phyloP scores from a whole-genome alignment of 2,888 invertebrate genomes.

The Athripsodes cinereus region DNA sequence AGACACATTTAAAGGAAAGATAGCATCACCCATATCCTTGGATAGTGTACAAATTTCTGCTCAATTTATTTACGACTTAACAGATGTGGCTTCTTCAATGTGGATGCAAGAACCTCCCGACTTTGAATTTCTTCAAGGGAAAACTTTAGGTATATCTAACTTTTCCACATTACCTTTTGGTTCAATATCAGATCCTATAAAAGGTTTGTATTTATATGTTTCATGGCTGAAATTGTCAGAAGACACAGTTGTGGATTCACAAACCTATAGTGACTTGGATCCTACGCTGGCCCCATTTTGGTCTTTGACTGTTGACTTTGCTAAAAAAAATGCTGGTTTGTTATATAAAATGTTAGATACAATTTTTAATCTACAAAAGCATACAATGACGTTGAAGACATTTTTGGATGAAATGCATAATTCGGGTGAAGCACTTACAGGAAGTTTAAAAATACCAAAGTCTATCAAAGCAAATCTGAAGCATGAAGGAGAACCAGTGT shows the following conservation, averaged over 20 bases:
- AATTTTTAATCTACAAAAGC: slow-evolving; percentile 60
- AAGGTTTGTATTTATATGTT: slow-evolving; percentile 68
- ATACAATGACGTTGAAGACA: slow-evolving; percentile 37
- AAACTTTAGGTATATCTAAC: slow-evolving; percentile 46
- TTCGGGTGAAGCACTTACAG: neutral
- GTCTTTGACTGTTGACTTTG: slow-evolving; percentile 62
- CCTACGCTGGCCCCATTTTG: slow-evolving; percentile 74
- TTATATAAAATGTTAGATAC: slow-evolving; percentile 70
- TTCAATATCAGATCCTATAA: slow-evolving; percentile 73
- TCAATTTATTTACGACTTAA: slow-evolving; percentile 67
- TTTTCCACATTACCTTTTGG: slow-evolving; percentile 74
- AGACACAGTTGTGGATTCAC: slow-evolving; percentile 80
- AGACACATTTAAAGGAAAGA: slow-evolving; percentile 85
- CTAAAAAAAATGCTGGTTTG: slow-evolving; percentile 66
- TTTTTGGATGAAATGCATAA: slow-evolving; percentile 18
- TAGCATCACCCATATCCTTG: slow-evolving; percentile 56
- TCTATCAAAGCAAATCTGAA: slow-evolving; percentile 7
- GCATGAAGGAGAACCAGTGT: slow-evolving; percentile 11
- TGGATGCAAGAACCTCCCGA: slow-evolving; percentile 59
- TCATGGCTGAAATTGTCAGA: slow-evolving; percentile 86
- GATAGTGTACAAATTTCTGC: slow-evolving; percentile 67
- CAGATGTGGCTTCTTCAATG: slow-evolving; percentile 53
- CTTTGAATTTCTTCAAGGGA: slow-evolving; percentile 49
- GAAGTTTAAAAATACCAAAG: slow-evolving; percentile 13
- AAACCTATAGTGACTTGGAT: slow-evolving; percentile 82